Conservation (phyloP, 2,888 invertebrate genomes). For the Julus scandinavius region DNA sequence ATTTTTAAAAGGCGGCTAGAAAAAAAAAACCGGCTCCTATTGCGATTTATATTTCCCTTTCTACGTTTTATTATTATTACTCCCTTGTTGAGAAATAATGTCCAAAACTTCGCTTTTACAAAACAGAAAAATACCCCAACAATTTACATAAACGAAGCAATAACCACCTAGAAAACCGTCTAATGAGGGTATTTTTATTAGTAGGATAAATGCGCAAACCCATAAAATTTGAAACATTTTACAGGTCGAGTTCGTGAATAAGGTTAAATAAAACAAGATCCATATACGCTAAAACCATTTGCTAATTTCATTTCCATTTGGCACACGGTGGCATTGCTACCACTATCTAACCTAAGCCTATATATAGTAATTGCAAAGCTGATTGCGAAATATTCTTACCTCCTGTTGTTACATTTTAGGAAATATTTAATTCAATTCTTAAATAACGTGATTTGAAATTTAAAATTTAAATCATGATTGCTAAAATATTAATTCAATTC, state of each 20-base stretch:
- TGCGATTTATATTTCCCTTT: not conserved
- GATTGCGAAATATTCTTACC: not conserved
- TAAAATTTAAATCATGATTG: too few species aligned
- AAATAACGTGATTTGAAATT: too few species aligned
- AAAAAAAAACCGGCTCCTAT: conserved; percentile 15
- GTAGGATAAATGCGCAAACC: not conserved
- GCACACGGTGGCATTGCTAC: too few species aligned
- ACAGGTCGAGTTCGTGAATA: not conserved
- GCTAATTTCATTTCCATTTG: not conserved
- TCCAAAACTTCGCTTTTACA: not conserved
- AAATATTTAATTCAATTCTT: not conserved
- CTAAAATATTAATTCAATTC: not conserved
- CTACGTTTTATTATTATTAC: conserved; percentile 6
- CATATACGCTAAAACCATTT: not conserved
- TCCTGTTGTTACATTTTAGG: not conserved
- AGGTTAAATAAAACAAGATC: not conserved
- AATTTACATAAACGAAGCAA: not conserved
- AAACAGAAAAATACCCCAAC: not conserved
- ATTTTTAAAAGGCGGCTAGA: not conserved
- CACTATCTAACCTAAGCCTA: too few species aligned
- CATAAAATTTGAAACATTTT: not conserved
- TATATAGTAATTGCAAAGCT: too few species aligned
- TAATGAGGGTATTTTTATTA: conserved; percentile 1
- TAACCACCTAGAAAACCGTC: not conserved
- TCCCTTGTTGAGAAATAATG: not conserved